Base-by-base conservation (phyloP, 1,140 invertebrate species). In the Meteorus sp. region DNA sequence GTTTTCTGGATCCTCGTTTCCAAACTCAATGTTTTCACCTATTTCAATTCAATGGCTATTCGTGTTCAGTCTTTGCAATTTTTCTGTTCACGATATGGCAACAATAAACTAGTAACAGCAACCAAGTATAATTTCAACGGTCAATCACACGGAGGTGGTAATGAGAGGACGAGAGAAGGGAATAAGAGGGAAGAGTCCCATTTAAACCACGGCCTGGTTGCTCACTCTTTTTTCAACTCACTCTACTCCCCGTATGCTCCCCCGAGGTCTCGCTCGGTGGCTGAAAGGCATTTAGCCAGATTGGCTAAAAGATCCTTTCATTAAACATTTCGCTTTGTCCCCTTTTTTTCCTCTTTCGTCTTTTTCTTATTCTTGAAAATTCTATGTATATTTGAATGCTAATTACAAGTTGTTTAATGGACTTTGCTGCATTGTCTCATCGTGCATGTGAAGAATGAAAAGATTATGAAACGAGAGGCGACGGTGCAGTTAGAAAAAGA, bases 341-440 rank as follows among this genome's bases (percentile, higher is more conserved):
- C 65, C 8, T 37, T 63, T 65, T 51, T 41, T 59, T 60, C 53
- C 33, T 58, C 52, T 44, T 53, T 29, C 39, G 20, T 43, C 54
- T 54, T 63, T 44, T 56, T 65, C 61, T 65, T 56, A 41, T 45
- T 37, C 44, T 51, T 56, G 63, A 73, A 71, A 69, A 76, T 77
- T 76, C 72, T 75, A 76, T 77, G 11, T 33, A 11, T 33, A 39
- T 76, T 78, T 76, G 74, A 77, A 78, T 78, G 76, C 73, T 79
- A 77, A 78, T 79, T 79, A 75, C 76, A 71, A 76, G 69, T 73
- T 77, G n/a, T 77, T 77, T 72, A 78, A 79, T 77, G 72, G 75
- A 56, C 68, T 73, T 64, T 66, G 57, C 56, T 62, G 66, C 59
- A 48, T 22, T 50, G 29, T 45, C 50, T 57, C 45, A 58, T 61